Evolutionary conservation across 2,888 invertebrate species (phyloP), one percentile per base, ranked within the genome.

Genomic region (Cheilosia grossa): DNA sequence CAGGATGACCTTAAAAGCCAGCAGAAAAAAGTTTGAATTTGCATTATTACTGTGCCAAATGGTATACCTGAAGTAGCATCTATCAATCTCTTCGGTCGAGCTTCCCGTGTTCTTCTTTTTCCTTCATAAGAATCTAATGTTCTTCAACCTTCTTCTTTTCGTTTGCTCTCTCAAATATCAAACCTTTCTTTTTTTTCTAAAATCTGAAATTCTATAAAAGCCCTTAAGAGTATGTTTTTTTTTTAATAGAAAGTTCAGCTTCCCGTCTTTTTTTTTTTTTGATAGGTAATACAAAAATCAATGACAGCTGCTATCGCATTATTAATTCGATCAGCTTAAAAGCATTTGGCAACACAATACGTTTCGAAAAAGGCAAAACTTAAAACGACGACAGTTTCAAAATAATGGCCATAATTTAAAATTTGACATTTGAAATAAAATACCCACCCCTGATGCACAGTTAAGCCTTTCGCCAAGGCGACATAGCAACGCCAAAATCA

Each of bases 401-500:
- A 75, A 66, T 72, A 66, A 72, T 56, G 59, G 64, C 42, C 40
- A 67, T 67, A 59, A 72, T 61, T 73, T 69, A 69, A 73, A 56
- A 73, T 69, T 63, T 63, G 73, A 64, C 73, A 73, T 73, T 66
- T 67, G 37, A 79, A 73, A 79, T 78, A 74, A 79, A 74, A 79
- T 47, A 51, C 44, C 19, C 13, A 56, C 69, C 64, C 67, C 30
- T 27, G 30, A 30, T 42, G 37, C 24, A 53, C 37, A 69, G 33
- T 74, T 73, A 82, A 82, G 66, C 79, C 73, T 82, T 82, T 82
- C 79, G 33, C 15, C 67, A 54, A 61, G 30, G 9, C 70, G 40
- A 53, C 53, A 21, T 21, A 1, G 21, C 21, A 37, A 63, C 21
- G 70, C 15, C 77, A 33, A 70, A 70, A 72, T 37, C 17, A 61